phyloP scores from a whole-genome alignment of 1,140 invertebrate species.

The Rhopalosiphum padi region DNA sequence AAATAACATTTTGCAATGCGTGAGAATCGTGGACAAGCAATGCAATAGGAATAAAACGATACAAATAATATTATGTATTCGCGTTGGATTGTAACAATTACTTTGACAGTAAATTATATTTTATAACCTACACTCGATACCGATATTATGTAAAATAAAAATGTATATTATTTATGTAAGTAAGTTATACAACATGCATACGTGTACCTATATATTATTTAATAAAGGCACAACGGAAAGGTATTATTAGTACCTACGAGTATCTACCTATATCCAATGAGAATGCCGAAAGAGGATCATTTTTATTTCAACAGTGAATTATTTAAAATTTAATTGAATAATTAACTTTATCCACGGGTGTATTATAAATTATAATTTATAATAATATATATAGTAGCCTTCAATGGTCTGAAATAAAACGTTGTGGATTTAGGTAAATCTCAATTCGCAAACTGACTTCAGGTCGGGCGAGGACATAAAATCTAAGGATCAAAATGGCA shows the following conservation, averaged over 20 bases:
- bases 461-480: neutral
- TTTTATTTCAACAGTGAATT: neutral
- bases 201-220: neutral
- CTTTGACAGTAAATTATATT: neutral
- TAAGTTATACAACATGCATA: neutral
- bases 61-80: neutral
- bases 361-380: neutral
- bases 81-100: constrained; percentile 4
- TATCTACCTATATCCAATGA: neutral
- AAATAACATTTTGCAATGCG: neutral
- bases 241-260: neutral
- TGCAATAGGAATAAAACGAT: neutral
- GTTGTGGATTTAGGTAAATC: neutral
- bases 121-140: neutral
- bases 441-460: neutral
- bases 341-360: neutral
- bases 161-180: neutral
- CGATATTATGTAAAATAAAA: neutral
- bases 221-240: neutral
- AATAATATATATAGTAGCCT: neutral
- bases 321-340: neutral
- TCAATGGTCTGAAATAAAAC: neutral
- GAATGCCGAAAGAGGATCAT: neutral
- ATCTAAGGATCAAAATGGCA: neutral
- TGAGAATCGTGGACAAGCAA: neutral